Conservation (phyloP, 2,113 vertebrate species). For the Electrona antarctica region DNA sequence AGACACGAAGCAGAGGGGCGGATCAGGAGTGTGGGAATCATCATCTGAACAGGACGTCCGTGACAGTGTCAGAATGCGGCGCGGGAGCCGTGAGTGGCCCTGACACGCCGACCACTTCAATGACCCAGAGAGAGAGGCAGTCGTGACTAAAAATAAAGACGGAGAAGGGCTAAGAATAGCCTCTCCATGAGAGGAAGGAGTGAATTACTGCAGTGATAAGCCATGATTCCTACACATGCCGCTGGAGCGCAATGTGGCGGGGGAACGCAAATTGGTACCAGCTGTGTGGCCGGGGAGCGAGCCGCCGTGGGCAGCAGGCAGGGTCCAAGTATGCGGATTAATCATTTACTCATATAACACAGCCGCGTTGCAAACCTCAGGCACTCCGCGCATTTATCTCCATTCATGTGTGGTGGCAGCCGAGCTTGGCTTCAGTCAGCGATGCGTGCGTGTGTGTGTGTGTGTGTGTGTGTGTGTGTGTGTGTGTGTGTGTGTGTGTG, state of each 20-base stretch:
- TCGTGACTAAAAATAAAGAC: conserved; percentile 78
- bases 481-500: conserved; percentile 6
- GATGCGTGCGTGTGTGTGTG: conserved; percentile 14
- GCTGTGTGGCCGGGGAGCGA: conserved; percentile 78
- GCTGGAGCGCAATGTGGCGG: conserved; percentile 68
- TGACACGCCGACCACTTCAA: conserved; percentile 66
- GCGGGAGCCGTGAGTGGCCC: conserved; percentile 7
- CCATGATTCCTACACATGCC: conserved; percentile 76
- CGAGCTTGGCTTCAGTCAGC: conserved; percentile 32
- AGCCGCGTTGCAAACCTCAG: conserved; percentile 78
- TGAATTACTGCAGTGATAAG: conserved; percentile 79
- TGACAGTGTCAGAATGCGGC: conserved; percentile 47
- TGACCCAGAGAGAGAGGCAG: conserved; percentile 73
- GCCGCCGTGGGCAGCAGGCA: conserved; percentile 72
- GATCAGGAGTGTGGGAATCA: conserved; percentile 34
- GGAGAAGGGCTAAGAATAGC: conserved; percentile 77
- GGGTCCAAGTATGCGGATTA: conserved; percentile 79
- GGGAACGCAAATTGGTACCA: conserved; percentile 81
- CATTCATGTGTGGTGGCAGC: conserved; percentile 71
- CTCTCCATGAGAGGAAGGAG: conserved; percentile 69
- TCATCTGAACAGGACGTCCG: conserved; percentile 45
- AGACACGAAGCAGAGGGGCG: conserved; percentile 25
- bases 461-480: neutral
- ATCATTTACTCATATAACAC: conserved; percentile 80
- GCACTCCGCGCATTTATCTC: conserved; percentile 77